phyloP scores from a whole-genome alignment of 2,797 vertebrate genomes.

The Pseudotriccus pelzelni region DNA sequence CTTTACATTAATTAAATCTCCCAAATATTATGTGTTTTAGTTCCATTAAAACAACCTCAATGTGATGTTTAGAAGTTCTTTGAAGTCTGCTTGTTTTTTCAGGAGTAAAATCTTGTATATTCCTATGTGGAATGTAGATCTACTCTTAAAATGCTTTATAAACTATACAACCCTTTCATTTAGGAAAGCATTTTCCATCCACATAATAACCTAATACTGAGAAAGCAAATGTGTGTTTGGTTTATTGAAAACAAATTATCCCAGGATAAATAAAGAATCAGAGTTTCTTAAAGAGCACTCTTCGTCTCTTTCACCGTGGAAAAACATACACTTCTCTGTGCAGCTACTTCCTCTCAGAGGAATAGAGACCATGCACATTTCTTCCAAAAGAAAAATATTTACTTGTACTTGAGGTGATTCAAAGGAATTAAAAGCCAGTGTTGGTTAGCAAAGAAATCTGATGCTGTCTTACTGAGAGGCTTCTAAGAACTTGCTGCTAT shows the following conservation, averaged over 20 bases:
- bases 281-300: background rate
- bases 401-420: background rate
- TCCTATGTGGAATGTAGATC: background rate
- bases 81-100: background rate
- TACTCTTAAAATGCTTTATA: conserved; percentile 25
- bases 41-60: background rate
- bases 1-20: background rate
- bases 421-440: background rate
- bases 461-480: background rate
- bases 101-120: background rate
- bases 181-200: conserved; percentile 26
- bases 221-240: conserved; percentile 11
- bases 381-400: conserved; percentile 10
- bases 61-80: background rate
- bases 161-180: background rate
- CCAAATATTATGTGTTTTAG: background rate
- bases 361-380: background rate
- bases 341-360: background rate
- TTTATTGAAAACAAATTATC: conserved; percentile 33
- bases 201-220: background rate
- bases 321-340: background rate
- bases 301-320: background rate
- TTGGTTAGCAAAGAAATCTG: background rate
- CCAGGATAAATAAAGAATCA: background rate
- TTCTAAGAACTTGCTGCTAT: background rate